Conservation (phyloP, 2,797 vertebrate genomes). For the Trichosurus vulpecula region DNA sequence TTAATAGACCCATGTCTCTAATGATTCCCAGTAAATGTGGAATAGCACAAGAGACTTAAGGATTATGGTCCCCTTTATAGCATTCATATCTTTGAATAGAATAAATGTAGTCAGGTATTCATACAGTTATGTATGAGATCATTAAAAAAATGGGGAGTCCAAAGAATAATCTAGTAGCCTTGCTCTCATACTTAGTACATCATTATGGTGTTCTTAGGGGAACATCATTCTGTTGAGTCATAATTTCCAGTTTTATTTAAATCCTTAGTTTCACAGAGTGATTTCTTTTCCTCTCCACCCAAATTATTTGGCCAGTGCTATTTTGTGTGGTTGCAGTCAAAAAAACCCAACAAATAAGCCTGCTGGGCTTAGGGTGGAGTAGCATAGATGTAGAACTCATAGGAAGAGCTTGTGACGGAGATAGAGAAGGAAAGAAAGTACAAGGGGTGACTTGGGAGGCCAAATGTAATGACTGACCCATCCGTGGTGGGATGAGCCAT, state of each 20-base stretch:
- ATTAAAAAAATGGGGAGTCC: background rate
- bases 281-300: conserved; percentile 45
- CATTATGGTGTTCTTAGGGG: conserved; percentile 4
- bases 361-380: background rate
- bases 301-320: background rate
- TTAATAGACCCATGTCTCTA: background rate
- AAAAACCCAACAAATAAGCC: background rate
- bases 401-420: conserved; percentile 1
- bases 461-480: background rate
- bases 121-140: background rate
- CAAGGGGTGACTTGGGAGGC: background rate
- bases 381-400: background rate
- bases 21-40: background rate
- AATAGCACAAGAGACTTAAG: background rate
- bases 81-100: conserved; percentile 27
- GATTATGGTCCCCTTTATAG: background rate
- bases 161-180: background rate
- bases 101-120: background rate
- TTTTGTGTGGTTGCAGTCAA: background rate
- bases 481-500: background rate
- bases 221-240: conserved; percentile 16
- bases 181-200: conserved; percentile 38
- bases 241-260: background rate
- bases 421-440: conserved; percentile 21
- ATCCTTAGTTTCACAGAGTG: conserved; percentile 8